These are phyloP conservation scores for Sycophila texana DNA, from an alignment of 2,888 invertebrate genomes.

Conservation along the genomic window DNA sequence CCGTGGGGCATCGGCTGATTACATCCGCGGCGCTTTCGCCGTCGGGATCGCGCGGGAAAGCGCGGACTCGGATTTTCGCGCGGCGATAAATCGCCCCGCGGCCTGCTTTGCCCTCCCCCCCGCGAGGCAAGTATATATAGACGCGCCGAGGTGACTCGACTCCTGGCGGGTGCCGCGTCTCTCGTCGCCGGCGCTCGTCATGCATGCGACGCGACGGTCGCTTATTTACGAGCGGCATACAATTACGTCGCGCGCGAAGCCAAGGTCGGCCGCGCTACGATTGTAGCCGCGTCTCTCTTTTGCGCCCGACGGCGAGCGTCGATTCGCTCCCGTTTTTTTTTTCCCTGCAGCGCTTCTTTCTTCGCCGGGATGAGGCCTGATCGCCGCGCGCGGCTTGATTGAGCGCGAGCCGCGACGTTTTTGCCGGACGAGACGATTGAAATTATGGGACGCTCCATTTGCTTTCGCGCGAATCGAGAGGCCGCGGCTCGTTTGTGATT, in stretches of 20 bases:
- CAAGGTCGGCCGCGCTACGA: conserved; percentile 53
- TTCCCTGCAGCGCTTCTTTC: conserved; percentile 1
- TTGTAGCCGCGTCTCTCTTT: conserved; percentile 37
- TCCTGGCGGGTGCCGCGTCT: background rate
- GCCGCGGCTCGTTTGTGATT: background rate
- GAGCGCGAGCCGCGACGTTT: background rate
- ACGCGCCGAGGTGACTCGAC: conserved; percentile 2
- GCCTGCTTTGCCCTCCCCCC: conserved; percentile 10
- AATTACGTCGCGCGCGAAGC: conserved; percentile 48
- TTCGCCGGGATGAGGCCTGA: background rate
- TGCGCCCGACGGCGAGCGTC: background rate
- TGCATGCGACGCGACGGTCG: conserved; percentile 46
- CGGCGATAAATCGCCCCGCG: conserved; percentile 49
- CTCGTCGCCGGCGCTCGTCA: conserved; percentile 37
- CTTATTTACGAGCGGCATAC: conserved; percentile 55
- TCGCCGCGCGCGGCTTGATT: background rate
- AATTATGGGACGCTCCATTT: conserved; percentile 24
- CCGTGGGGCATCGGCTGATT: background rate
- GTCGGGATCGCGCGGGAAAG: conserved; percentile 41
- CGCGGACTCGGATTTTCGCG: conserved; percentile 50
- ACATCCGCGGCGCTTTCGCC: conserved; percentile 4
- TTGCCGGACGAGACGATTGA: conserved; percentile 22
- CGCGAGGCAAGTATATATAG: too few relatives aligned
- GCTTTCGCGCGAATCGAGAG: background rate
- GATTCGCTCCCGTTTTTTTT: background rate